A percentile compares a stretch with the other conserved stretches of the same genome.
phyloP scores from a whole-genome alignment of 2,888 invertebrate genomes.

The Agrotis puta region DNA sequence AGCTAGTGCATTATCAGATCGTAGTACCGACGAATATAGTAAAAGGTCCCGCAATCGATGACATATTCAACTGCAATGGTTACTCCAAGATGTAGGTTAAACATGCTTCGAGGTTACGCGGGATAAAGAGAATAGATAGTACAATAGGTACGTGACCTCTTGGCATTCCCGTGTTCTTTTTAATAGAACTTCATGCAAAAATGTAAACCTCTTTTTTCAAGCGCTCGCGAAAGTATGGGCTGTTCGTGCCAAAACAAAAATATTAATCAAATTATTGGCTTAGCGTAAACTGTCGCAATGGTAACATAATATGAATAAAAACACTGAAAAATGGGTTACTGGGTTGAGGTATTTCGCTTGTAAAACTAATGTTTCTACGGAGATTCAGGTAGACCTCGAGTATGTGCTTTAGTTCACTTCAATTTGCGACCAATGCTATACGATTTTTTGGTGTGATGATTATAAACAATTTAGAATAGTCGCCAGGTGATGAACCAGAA shows the following conservation, averaged over 20 bases:
- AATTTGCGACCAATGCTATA: slow-evolving; percentile 1
- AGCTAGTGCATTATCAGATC: slow-evolving; percentile 48
- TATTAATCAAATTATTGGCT: slow-evolving; percentile 57
- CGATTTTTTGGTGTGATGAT: not conserved
- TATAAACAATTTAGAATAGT: not conserved
- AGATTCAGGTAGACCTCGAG: not conserved
- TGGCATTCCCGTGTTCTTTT: slow-evolving; percentile 40
- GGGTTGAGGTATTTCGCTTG: slow-evolving; percentile 35
- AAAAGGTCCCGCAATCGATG: slow-evolving; percentile 69
- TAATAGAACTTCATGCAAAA: slow-evolving; percentile 34
- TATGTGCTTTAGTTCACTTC: not conserved
- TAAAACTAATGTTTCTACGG: slow-evolving; percentile 23
- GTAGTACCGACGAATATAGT: slow-evolving; percentile 62
- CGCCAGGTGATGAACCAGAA: not conserved
- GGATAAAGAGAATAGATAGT: slow-evolving; percentile 36
- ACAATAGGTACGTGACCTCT: slow-evolving; percentile 49
- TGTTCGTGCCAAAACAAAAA: slow-evolving; percentile 47
- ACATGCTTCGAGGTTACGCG: slow-evolving; percentile 41
- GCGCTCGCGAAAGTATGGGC: slow-evolving; percentile 29
- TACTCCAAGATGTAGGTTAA: slow-evolving; percentile 64
- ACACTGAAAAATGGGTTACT: slow-evolving; percentile 43
- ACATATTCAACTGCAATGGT: slow-evolving; percentile 69
- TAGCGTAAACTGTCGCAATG: slow-evolving; percentile 40
- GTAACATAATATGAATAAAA: slow-evolving; percentile 37
- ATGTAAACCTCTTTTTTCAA: slow-evolving; percentile 31